phyloP scores from a whole-genome alignment of 2,888 invertebrate species.

The Diarsia dahlii region DNA sequence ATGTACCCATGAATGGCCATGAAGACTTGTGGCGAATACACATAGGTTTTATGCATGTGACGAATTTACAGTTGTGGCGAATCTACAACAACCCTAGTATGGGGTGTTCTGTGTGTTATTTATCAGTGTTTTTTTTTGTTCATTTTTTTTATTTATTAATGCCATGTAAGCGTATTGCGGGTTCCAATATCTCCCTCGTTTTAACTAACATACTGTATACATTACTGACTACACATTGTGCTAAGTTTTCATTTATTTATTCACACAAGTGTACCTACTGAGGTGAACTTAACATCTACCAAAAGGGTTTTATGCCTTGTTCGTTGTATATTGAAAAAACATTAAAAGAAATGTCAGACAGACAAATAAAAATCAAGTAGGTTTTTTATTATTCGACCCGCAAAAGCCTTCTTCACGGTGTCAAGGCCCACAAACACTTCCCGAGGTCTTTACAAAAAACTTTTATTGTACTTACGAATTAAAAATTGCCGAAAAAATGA shows the following conservation, averaged over 20 bases:
- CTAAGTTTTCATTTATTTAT: background rate
- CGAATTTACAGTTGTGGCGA: too few species aligned
- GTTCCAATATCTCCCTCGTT: too few species aligned
- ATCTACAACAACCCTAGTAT: too few species aligned
- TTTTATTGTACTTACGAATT: slow-evolving; percentile 14
- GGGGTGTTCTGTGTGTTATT: too few species aligned
- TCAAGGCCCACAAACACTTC: slow-evolving; percentile 46
- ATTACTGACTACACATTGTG: background rate
- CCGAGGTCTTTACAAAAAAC: slow-evolving; percentile 52
- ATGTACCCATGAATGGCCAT: too few species aligned
- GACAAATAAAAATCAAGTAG: slow-evolving; percentile 43
- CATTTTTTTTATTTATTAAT: too few species aligned
- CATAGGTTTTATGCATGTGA: too few species aligned
- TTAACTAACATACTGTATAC: too few species aligned
- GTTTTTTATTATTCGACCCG: slow-evolving; percentile 29
- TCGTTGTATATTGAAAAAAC: background rate
- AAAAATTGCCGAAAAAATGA: slow-evolving; percentile 5
- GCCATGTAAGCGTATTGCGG: too few species aligned
- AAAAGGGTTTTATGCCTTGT: background rate
- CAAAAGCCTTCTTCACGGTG: slow-evolving; percentile 43
- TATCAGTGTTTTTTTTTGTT: too few species aligned
- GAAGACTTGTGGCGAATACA: too few species aligned
- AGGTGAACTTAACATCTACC: background rate
- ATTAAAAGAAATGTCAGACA: slow-evolving; percentile 29
- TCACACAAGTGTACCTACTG: background rate